Base-by-base conservation (phyloP, 2,888 invertebrate genomes). In the Silvanus unidentatus region DNA sequence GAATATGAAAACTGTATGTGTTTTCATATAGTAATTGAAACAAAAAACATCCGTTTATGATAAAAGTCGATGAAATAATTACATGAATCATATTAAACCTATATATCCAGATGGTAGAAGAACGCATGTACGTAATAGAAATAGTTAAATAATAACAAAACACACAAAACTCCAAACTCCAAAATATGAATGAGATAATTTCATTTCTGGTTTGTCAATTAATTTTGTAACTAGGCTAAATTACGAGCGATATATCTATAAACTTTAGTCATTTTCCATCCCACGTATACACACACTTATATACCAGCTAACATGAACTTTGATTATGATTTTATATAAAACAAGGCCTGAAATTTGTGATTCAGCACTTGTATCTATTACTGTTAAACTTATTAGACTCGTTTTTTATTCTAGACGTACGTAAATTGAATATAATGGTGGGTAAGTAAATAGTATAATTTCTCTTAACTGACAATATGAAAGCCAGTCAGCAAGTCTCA, bases 201-300 rank as follows among this genome's bases (percentile, higher is more conserved):
- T 45, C 49, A 52, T 55, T 55, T 50, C 50, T 53, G 51, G 48
- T 51, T 51, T 53, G 42, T 48, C 51, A 48, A 53, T 54, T 54
- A 54, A 22, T 22, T 3, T 3, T 48, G 45, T 50, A 54, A 54
- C 48, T 44, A 14, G 41, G 44, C 36, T 47, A 36, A 12, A 37
- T 32, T 14, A 29, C 45, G 47, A 46, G 47, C 49, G 52, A 50
- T 44, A 47, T 48, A 29, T 37, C 37, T 15, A 16, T 13, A 11
- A 37, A 32, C 12, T 32, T 32, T 12, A 13, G 40, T 47, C 40
- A 36, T 40, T 30, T 43, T 44, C 45, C 54, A 34, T 46, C 60
- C 59, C 57, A 59, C 59, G 56, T 52, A 54, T n/a, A n/a, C n/a
- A n/a, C n/a, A n/a, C n/a, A n/a, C n/a, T n/a, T n/a, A n/a, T n/a